These are phyloP conservation scores for Megaceryle torquata DNA, from an alignment of 2,113 vertebrate genomes.

Conservation along the genomic window DNA sequence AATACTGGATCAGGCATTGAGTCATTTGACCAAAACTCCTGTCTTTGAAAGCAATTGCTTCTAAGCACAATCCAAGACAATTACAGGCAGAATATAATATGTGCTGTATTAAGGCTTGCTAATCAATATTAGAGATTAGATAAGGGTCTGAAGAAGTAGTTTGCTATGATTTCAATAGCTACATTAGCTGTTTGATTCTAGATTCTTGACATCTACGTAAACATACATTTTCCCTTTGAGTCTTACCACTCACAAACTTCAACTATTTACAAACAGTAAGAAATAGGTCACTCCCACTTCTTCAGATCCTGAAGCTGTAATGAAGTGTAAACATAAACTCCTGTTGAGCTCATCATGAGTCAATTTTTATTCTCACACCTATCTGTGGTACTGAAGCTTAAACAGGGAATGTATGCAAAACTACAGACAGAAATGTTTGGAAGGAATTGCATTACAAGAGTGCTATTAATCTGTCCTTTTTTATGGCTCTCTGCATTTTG, in stretches of 20 bases:
- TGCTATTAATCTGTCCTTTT: background rate
- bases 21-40: background rate
- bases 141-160: background rate
- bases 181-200: background rate
- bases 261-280: conserved; percentile 61
- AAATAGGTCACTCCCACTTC: conserved; percentile 57
- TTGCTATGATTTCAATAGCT: background rate
- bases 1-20: background rate
- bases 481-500: background rate
- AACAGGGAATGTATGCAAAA: background rate
- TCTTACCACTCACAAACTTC: background rate
- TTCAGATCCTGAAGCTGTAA: conserved; percentile 24
- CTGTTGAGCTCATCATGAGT: conserved; percentile 5
- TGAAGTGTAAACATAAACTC: conserved; percentile 24
- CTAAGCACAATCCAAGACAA: background rate
- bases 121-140: background rate
- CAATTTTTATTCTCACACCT: conserved; percentile 12
- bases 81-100: background rate
- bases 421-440: background rate
- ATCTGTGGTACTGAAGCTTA: background rate
- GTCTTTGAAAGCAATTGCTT: background rate
- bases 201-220: background rate
- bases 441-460: background rate
- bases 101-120: background rate
- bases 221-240: background rate